Evolutionary conservation across 2,888 invertebrate genomes (phyloP).

Genomic region (Zygothrica quintamaculata): DNA sequence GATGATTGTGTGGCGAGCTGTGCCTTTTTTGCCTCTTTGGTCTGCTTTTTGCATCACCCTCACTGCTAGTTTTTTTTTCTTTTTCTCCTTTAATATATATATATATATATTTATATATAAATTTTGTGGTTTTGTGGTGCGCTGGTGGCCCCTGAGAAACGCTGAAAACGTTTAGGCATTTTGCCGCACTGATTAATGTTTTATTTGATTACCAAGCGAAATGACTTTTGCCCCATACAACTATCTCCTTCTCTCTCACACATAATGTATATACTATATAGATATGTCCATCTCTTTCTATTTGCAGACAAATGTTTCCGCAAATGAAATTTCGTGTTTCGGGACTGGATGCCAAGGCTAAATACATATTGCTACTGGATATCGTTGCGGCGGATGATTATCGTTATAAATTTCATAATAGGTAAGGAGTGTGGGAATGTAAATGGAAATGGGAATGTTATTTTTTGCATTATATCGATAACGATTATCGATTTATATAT

Average conservation of each 20-base stretch:
- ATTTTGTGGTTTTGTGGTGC: background rate
- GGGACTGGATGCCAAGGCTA: constrained; percentile 99
- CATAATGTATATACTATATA: constrained; percentile 11
- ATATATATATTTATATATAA: background rate
- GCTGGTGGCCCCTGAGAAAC: constrained; percentile 54
- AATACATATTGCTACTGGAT: constrained; percentile 99
- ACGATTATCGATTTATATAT: background rate
- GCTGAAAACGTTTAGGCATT: constrained; percentile 61
- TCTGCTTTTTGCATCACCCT: background rate
- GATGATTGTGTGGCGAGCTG: constrained; percentile 67
- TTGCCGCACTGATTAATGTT: constrained; percentile 77
- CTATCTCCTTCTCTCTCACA: constrained; percentile 2
- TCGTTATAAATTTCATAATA: constrained; percentile 98
- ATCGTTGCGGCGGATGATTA: constrained; percentile 99
- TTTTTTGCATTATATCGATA: too few species aligned
- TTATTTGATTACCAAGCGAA: constrained; percentile 75
- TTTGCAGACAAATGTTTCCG: constrained; percentile 99
- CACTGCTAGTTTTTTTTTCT: background rate
- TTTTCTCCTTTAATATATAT: background rate
- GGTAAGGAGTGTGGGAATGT: constrained; percentile 86
- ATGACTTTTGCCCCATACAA: constrained; percentile 41
- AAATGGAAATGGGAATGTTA: background rate
- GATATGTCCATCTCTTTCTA: constrained; percentile 12
- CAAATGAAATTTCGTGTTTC: constrained; percentile 99
- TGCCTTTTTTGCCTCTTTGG: background rate